Conservation (phyloP, 2,888 invertebrate species). For the Sinopyrophorus schimmeli region DNA sequence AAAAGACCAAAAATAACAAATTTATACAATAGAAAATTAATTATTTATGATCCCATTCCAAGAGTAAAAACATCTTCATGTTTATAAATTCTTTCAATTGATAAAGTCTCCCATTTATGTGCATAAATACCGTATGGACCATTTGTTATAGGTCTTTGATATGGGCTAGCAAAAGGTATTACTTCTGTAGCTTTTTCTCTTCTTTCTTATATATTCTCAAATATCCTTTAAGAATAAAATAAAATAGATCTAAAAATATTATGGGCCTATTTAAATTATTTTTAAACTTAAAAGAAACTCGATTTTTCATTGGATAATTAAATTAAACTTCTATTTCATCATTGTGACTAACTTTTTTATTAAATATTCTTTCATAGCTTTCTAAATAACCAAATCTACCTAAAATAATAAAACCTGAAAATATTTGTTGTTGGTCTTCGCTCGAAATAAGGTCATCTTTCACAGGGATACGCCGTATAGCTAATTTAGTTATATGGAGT, state of each 20-base stretch:
- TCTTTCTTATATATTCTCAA: conserved; percentile 1
- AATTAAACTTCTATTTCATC: conserved; percentile 6
- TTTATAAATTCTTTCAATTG: background rate
- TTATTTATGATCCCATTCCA: too few species aligned
- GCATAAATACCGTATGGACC: conserved; percentile 4
- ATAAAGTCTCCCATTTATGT: background rate
- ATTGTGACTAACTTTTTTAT: conserved; percentile 1
- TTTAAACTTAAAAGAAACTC: conserved; percentile 1
- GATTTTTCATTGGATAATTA: background rate
- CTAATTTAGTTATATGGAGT: too few species aligned
- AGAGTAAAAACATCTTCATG: too few species aligned
- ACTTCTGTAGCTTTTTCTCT: background rate
- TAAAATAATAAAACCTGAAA: conserved; percentile 6
- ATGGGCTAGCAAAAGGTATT: background rate
- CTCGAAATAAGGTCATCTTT: too few species aligned
- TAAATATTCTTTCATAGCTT: conserved; percentile 2
- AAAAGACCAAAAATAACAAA: too few species aligned
- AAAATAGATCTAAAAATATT: conserved; percentile 1
- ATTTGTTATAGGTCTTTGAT: conserved; percentile 2
- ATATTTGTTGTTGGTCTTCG: background rate
- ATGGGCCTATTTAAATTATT: background rate
- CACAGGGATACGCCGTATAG: too few species aligned
- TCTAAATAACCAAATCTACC: background rate
- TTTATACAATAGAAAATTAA: too few species aligned
- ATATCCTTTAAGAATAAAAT: conserved; percentile 3